Evolutionary conservation across 2,113 vertebrate species (phyloP).

Genomic region (Chamaea fasciata): DNA sequence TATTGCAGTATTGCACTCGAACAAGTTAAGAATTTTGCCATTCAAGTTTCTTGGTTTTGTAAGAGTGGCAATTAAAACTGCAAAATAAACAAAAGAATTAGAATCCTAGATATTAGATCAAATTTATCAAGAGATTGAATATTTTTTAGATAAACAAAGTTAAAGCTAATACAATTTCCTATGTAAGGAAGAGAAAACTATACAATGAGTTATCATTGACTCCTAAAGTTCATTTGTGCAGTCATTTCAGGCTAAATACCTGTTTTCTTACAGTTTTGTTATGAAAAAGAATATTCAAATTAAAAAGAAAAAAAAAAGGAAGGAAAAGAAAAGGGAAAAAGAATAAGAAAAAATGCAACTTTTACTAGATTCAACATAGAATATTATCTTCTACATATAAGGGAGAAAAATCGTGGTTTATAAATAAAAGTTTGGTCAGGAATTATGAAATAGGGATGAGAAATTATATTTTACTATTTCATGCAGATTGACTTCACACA

Average conservation of each 20-base stretch:
- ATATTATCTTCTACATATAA: not conserved
- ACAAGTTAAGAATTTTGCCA: not conserved
- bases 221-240: not conserved
- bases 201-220: not conserved
- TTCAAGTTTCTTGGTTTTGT: not conserved
- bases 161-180: not conserved
- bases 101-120: not conserved
- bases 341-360: accelerated
- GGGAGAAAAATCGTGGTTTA: not conserved
- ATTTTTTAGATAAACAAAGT: not conserved
- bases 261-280: not conserved
- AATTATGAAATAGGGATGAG: not conserved
- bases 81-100: not conserved
- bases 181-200: not conserved
- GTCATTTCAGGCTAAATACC: not conserved
- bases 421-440: not conserved
- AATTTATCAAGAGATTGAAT: not conserved
- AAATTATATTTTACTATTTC: not conserved
- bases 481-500: not conserved
- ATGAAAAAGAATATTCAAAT: not conserved
- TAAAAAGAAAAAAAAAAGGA: too few species aligned
- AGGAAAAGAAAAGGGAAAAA: accelerated
- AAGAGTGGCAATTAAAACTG: not conserved
- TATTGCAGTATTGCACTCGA: not conserved
- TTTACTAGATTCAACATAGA: not conserved